A percentile compares a stretch with the other conserved stretches of the same genome.
Conservation (phyloP, 2,797 vertebrate species). For the Leptodactylus fallax region DNA sequence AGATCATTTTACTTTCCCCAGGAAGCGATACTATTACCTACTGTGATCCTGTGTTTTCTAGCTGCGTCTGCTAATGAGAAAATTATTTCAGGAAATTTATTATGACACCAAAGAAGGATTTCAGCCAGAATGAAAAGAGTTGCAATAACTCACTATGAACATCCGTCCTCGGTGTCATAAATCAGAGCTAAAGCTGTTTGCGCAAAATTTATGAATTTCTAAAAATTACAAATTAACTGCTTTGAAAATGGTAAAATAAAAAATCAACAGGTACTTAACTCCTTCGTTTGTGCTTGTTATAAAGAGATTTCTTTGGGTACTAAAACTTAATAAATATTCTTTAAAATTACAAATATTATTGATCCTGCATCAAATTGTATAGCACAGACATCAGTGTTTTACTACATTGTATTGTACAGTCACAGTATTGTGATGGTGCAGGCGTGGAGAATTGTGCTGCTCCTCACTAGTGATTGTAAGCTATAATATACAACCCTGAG, state of each 20-base stretch:
- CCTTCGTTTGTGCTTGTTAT: background rate
- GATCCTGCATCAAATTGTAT: too few relatives aligned
- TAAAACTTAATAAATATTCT: too few relatives aligned
- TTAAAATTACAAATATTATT: too few relatives aligned
- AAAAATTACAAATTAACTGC: slow-evolving; percentile 5
- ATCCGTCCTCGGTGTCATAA: slow-evolving; percentile 25
- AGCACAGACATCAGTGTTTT: too few relatives aligned
- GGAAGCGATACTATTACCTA: slow-evolving; percentile 45
- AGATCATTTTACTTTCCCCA: slow-evolving; percentile 46
- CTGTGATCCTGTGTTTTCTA: slow-evolving; percentile 51
- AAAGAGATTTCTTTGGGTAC: too few relatives aligned
- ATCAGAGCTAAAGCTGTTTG: slow-evolving; percentile 27
- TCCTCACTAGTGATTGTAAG: too few relatives aligned
- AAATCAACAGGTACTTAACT: background rate
- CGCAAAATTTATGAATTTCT: background rate
- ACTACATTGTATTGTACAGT: too few relatives aligned
- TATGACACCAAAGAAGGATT: slow-evolving; percentile 43
- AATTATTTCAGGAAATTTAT: slow-evolving; percentile 55
- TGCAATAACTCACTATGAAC: slow-evolving; percentile 41
- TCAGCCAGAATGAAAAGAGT: slow-evolving; percentile 34
- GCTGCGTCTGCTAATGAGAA: slow-evolving; percentile 53
- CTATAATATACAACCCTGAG: background rate
- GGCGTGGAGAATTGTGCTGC: background rate
- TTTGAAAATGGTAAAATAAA: background rate
- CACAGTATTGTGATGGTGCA: background rate